Base-by-base conservation (phyloP, 1,140 invertebrate genomes). In the Mya arenaria region DNA sequence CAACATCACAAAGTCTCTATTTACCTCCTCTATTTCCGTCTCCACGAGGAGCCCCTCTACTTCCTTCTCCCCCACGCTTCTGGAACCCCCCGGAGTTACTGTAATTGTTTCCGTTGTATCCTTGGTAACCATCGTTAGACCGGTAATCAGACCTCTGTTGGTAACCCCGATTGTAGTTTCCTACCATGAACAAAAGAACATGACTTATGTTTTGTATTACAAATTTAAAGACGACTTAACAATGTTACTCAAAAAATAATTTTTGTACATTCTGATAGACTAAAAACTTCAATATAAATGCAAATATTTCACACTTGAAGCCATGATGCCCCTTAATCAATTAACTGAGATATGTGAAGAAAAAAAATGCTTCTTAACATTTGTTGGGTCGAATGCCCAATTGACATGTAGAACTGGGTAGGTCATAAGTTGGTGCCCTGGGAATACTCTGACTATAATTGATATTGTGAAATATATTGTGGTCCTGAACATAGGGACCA, bases 91-190 rank as follows among this genome's bases (percentile, higher is more conserved):
- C 71, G 39, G 82, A 65, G 66, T 77, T 81, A 19, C 81, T 84
- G 56, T 85, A 80, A 65, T 71, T 65, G 39, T 41, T 65, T 13
- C 34, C 28, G 80, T 85, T 84, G 71, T 79, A 83, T 8, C 84
- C 83, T 63, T 88, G 88, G 66, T 84, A 89, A 78, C 81, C 77
- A 25, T 89, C 88, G n/a, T 85, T 66, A 25, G 85, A 68, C 77
- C 87, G 84, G 79, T 86, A 75, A 56, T 74, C 82, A 32, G 37
- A 23, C 19, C 84, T 69, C 13, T 84, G 82, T 15, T 74, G 83
- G 65, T 84, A 88, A 28, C 82, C 84, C 65, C 83, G 84, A 48
- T 82, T 84, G 13, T 84, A 36, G 39, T 82, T 82, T 48, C 86
- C 86, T 87, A 56, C 17, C 58, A 62, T 28, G 17, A 62, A 15